Evolutionary conservation across 2,113 vertebrate genomes (phyloP).

Genomic region (Hydrochoerus hydrochaeris): DNA sequence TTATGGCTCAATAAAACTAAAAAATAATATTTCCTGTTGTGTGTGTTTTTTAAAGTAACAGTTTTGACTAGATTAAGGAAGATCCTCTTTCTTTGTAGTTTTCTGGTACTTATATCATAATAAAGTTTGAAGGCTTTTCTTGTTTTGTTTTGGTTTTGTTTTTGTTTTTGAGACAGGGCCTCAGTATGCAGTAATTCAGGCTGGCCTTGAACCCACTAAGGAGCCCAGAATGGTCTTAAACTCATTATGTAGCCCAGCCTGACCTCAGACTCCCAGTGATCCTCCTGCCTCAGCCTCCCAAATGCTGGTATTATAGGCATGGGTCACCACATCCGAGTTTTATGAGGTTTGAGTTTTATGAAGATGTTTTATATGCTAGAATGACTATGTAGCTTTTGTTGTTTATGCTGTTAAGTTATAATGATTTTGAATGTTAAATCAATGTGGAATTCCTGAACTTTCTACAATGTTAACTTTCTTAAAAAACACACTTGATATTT

Average conservation of each 20-base stretch:
- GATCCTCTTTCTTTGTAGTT: background rate
- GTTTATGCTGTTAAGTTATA: background rate
- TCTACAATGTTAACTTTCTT: background rate
- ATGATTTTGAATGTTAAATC: background rate
- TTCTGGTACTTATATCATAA: background rate
- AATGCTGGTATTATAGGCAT: background rate
- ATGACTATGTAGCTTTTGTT: background rate
- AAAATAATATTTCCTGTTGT: no score
- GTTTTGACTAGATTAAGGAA: background rate
- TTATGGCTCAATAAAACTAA: no score
- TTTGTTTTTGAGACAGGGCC: background rate
- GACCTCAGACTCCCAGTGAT: background rate
- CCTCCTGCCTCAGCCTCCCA: background rate
- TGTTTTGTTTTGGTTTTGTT: background rate
- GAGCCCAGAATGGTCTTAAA: background rate
- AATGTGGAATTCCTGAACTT: background rate
- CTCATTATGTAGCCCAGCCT: background rate
- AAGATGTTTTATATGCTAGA: background rate
- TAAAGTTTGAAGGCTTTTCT: no score
- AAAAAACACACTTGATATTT: background rate
- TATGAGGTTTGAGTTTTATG: background rate
- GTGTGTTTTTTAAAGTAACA: background rate
- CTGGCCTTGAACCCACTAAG: no score
- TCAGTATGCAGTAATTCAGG: background rate
- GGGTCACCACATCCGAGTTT: background rate